Evolutionary conservation across 1,140 invertebrate genomes (phyloP), one percentile per base, ranked within the genome.

Genomic region (Parapsyche elsis): DNA sequence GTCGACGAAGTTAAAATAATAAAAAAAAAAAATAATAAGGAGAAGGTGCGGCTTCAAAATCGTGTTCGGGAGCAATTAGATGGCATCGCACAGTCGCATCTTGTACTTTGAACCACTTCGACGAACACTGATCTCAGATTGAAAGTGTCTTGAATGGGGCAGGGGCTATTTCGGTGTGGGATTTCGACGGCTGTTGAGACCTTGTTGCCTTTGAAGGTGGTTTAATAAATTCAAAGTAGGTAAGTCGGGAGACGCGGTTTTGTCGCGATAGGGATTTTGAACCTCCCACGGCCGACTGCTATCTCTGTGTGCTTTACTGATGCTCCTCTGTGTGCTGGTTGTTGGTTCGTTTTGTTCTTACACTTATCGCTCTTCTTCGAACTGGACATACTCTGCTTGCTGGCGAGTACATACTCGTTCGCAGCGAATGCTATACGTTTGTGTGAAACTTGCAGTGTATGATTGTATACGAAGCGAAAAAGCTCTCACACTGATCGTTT

Each of bases 51-150:
- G 21, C 24, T 67, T 67, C 64, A 67, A 67, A 67, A 67, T 67
- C 64, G 24, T 67, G 64, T 67, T 26, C 64, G 64, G 64, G 64
- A 67, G 64, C 64, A 67, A 67, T 67, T 67, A 67, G 64, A 67
- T 67, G 64, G 24, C 64, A 67, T 67, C 64, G 24, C 23, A 61
- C 2, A 9, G 16, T 61, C 57, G 57, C 21, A 61, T 61, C 57
- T 61, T 16, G 57, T 21, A 21, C 21, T 61, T 61, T 9, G 57
- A n/a, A 9, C 57, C 0, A 61, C 16, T 9, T 5, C 16, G 19
- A 21, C 9, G 57, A 19, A 19, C 21, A 7, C 12, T 23, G 23
- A 67, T 10, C 23, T 14, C 10, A 2, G 10, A 26, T 67, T 26
- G 12, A 7, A 67, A 12, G 10, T 23, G 21, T 26, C 57, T 61